Evolutionary conservation across 2,113 vertebrate genomes (phyloP), one percentile per base, ranked within the genome.

Genomic region (Cephalopholis sonnerati): DNA sequence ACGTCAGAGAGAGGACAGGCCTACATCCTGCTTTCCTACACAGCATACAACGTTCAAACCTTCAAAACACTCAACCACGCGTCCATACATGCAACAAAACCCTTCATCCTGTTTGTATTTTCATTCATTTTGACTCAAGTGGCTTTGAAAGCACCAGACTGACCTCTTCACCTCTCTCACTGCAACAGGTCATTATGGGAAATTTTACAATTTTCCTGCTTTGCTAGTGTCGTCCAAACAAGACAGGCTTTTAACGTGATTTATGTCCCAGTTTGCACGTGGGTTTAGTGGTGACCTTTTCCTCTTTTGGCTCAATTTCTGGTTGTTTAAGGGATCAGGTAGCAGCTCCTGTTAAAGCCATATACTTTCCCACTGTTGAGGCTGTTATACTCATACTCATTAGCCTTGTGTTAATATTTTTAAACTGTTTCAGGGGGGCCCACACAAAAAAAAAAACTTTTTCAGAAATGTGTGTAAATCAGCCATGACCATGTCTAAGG

Each of bases 91-190:
- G 54, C 48, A 64, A 69, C 36, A 64, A 44, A 64, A 76, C 16
- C 39, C 41, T 71, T 62, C 87, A 75, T 83, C 74, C 72, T 63
- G 58, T 82, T 84, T 75, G 29, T 46, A 27, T 58, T 58, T 62
- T 29, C 17, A 61, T 63, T 69, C 11, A 17, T 57, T 71, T 70
- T n/a, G 3, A 70, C 10, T 20, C n/a, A 32, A 71, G 27, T 50
- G 69, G 22, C 61, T 77, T 85, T 82, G 50, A 74, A 74, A 77
- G 54, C 65, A 66, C 32, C 63, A 57, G 44, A 24, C 13, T 79
- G 46, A 65, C 65, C 51, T 70, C 25, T 64, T 18, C 27, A 62
- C 58, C 61, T 57, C 48, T 54, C 13, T 8, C 15, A n/a, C 51
- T 12, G 20, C 51, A 67, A 54, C 86, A 24, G 63, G 74, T 81